Evolutionary conservation across 2,797 vertebrate genomes (phyloP).

Genomic region (Zonotrichia albicollis): DNA sequence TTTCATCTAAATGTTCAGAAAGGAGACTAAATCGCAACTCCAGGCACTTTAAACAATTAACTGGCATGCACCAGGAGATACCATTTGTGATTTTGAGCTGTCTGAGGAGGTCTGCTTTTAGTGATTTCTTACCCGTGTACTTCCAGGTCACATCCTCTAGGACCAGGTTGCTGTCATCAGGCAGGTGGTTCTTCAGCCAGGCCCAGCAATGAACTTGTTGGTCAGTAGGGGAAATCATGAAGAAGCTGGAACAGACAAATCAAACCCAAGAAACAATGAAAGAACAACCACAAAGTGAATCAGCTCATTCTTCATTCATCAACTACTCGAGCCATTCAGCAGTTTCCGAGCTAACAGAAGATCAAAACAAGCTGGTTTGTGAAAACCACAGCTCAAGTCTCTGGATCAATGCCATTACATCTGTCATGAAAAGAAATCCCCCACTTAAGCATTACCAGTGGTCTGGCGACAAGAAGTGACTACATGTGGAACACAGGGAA

Average conservation of each 20-base stretch:
- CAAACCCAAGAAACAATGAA: neutral
- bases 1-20: neutral
- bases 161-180: slow-evolving; percentile 84
- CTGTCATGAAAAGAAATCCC: neutral
- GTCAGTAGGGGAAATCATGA: slow-evolving; percentile 97
- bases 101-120: neutral
- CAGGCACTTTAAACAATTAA: neutral
- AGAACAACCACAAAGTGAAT: neutral
- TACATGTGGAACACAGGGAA: neutral
- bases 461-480: neutral
- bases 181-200: slow-evolving; percentile 94
- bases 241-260: slow-evolving; percentile 82
- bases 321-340: neutral
- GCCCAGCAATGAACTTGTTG: slow-evolving; percentile 98
- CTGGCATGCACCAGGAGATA: fast-evolving
- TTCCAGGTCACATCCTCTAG: slow-evolving; percentile 98
- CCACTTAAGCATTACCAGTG: neutral
- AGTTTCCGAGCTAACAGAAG: neutral
- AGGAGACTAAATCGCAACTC: neutral
- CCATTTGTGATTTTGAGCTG: neutral
- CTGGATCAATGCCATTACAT: neutral
- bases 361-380: neutral
- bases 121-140: slow-evolving; percentile 86
- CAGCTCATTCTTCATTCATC: neutral
- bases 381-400: neutral